These are phyloP conservation scores for Gibbula magus DNA, from an alignment of 2,888 invertebrate genomes.

Conservation along the genomic window DNA sequence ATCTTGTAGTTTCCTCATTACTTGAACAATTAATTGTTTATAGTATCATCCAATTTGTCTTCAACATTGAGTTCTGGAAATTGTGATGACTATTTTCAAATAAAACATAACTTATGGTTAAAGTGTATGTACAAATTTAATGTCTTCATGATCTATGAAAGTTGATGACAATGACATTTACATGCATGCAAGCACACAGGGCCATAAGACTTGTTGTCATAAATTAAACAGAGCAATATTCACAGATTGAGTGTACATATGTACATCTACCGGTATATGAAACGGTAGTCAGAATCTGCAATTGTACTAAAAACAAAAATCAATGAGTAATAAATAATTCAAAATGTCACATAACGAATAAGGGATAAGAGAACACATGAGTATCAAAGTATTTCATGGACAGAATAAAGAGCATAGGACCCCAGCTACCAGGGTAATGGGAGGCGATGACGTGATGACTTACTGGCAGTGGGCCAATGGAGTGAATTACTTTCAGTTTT, in stretches of 20 bases:
- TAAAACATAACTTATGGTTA: background rate
- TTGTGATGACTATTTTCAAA: background rate
- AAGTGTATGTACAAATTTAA: slow-evolving; percentile 27
- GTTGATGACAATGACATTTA: slow-evolving; percentile 29
- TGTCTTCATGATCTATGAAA: slow-evolving; percentile 29
- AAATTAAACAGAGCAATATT: slow-evolving; percentile 23
- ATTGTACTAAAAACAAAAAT: slow-evolving; percentile 7
- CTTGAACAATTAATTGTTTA: no score
- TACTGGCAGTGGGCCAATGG: no score
- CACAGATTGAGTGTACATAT: slow-evolving; percentile 26
- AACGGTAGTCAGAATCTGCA: slow-evolving; percentile 8
- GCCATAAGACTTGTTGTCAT: slow-evolving; percentile 27
- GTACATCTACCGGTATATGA: background rate
- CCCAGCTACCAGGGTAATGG: no score
- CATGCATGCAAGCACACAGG: slow-evolving; percentile 21
- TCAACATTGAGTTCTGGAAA: no score
- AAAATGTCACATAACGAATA: background rate
- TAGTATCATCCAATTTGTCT: no score
- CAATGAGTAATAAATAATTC: slow-evolving; percentile 12
- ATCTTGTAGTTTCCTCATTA: no score
- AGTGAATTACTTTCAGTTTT: no score
- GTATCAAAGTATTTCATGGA: no score
- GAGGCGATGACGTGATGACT: no score
- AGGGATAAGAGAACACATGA: no score
- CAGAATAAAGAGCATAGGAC: no score